phyloP scores from a whole-genome alignment of 2,888 invertebrate genomes.

The Pseudeuparius sepicola region DNA sequence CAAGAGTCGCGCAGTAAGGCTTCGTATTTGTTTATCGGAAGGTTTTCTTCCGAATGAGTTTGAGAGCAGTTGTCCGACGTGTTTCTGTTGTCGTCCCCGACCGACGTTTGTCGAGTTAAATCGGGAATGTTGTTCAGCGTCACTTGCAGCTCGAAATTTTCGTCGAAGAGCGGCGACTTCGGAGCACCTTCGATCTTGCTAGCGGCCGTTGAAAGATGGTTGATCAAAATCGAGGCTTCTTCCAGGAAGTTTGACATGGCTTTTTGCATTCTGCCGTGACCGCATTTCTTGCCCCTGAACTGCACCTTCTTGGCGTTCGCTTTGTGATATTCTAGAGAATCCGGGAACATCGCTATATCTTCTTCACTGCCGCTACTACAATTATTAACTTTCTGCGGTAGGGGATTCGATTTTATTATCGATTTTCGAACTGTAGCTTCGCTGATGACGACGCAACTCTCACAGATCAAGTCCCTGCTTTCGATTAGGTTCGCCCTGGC shows the following conservation, averaged over 20 bases:
- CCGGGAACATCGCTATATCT: slow-evolving; percentile 17
- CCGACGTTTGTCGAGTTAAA: slow-evolving; percentile 6
- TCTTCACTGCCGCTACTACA: slow-evolving; percentile 15
- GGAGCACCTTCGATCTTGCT: slow-evolving; percentile 23
- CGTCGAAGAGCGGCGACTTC: slow-evolving; percentile 9
- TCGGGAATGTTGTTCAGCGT: slow-evolving; percentile 30
- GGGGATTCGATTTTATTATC: slow-evolving; percentile 25
- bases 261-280: slow-evolving; percentile 32
- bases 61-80: slow-evolving; percentile 9
- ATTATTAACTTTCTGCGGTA: background rate
- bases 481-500: slow-evolving; percentile 13
- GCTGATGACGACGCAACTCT: slow-evolving; percentile 22
- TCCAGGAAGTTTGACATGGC: slow-evolving; percentile 38
- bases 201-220: slow-evolving; percentile 31
- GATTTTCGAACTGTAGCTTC: slow-evolving; percentile 31
- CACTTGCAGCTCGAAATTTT: slow-evolving; percentile 33
- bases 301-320: slow-evolving; percentile 30
- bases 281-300: slow-evolving; percentile 24
- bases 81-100: background rate
- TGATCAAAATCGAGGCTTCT: slow-evolving; percentile 38
- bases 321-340: slow-evolving; percentile 30
- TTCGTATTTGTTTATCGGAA: slow-evolving; percentile 35
- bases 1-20: slow-evolving; percentile 34
- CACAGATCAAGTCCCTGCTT: slow-evolving; percentile 14
- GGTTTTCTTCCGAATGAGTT: slow-evolving; percentile 14